Percentiles rank a stretch among this genome's conserved stretches.
phyloP scores from a whole-genome alignment of 2,797 vertebrate genomes.

The Peromyscus aztecus region DNA sequence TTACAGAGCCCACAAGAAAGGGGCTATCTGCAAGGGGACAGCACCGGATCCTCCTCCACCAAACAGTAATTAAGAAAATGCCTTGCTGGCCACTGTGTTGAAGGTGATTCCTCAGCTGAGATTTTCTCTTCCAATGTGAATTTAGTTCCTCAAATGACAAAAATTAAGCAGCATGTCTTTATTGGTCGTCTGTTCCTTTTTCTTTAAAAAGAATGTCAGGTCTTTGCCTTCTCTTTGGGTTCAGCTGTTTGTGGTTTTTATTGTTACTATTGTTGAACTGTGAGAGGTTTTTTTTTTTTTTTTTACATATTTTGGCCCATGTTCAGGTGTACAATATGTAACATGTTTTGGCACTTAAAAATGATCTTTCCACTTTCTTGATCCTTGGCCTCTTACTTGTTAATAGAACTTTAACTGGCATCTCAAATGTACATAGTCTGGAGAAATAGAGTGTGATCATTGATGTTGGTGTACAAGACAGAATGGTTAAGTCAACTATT shows the following conservation, averaged over 20 bases:
- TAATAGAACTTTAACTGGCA: background rate
- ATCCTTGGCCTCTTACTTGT: background rate
- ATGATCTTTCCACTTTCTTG: background rate
- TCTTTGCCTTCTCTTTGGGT: background rate
- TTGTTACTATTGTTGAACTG: background rate
- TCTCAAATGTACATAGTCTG: background rate
- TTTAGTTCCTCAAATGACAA: too few species aligned
- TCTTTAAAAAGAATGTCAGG: background rate
- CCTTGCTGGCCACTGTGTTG: too few species aligned
- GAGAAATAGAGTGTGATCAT: background rate
- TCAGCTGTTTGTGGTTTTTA: background rate
- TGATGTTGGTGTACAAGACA: background rate
- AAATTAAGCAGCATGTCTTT: too few species aligned
- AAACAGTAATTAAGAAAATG: too few species aligned
- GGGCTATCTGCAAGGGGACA: too few species aligned
- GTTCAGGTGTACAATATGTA: background rate
- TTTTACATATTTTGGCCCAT: background rate
- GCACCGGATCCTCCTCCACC: too few species aligned
- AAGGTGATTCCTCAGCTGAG: too few species aligned
- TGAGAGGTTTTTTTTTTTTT: background rate
- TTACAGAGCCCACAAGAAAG: too few species aligned
- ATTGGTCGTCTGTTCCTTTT: too few species aligned
- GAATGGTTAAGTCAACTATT: too few species aligned
- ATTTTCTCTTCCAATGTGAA: too few species aligned
- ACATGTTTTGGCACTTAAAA: background rate